Evolutionary conservation across 37 sponge, comb jelly and placozoan genomes (phyloP).

Genomic region (Halichondria panicea): DNA sequence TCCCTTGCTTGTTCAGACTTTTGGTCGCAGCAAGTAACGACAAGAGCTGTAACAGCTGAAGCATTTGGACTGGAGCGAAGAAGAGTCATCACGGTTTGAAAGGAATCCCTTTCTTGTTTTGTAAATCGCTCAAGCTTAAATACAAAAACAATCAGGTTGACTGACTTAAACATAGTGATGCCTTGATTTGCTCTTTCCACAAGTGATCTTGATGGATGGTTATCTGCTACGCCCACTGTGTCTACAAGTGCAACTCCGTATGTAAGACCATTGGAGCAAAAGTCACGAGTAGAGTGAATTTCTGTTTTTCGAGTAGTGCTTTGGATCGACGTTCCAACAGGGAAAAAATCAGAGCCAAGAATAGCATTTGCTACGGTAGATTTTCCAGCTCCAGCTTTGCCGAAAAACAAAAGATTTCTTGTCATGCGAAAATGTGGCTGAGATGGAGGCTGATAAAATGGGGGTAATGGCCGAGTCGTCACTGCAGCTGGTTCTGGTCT

Average conservation of each 20-base stretch:
- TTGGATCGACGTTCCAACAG: background rate
- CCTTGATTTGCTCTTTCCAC: background rate
- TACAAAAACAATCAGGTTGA: slow-evolving; percentile 3
- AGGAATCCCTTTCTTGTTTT: background rate
- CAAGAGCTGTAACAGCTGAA: slow-evolving; percentile 1
- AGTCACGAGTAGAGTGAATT: background rate
- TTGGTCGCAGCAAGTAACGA: background rate
- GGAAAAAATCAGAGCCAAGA: background rate
- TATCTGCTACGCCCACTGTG: background rate
- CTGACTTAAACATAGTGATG: background rate
- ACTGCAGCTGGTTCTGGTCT: too few relatives aligned
- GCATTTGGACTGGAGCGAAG: too few relatives aligned
- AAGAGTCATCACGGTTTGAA: background rate
- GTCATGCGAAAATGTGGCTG: too few relatives aligned
- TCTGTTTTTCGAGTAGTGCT: background rate
- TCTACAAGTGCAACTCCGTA: slow-evolving; percentile 8
- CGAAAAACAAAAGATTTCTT: background rate
- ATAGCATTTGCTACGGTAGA: slow-evolving; percentile 3
- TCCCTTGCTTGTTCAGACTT: too few relatives aligned
- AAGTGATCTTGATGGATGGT: background rate
- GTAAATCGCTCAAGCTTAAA: background rate
- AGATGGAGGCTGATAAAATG: background rate
- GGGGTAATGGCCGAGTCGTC: too few relatives aligned
- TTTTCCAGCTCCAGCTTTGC: slow-evolving; percentile 18
- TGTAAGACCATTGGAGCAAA: background rate